Base-by-base conservation (phyloP, 2,888 invertebrate genomes). In the Criorhina ranunculi region DNA sequence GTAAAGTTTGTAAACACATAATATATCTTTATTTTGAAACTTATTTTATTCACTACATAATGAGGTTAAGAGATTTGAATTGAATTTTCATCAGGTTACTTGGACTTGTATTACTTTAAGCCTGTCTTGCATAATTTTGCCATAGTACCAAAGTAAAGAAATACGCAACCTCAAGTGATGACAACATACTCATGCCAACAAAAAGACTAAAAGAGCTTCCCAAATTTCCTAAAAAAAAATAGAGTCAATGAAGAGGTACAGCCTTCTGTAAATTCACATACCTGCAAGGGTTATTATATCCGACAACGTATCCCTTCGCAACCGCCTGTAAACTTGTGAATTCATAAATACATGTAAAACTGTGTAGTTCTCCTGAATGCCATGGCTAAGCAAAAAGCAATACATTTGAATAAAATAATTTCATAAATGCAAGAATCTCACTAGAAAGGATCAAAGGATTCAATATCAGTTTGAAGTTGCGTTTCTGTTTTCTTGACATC, bases 201-300 rank as follows among this genome's bases (percentile, higher is more conserved):
- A 94, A 94, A 0, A 94, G 89, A 0, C 94, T 94, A 79, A 93
- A 94, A 0, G 94, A 93, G 2, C 94, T 94, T 29, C 94, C 94
- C 4, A 94, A 90, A 87, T 94, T 94, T 0, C 94, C 94, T 94
- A 88, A 3, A 40, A 17, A 24, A 24, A 24, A 24, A 24, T 24
- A 3, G 1, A 24, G 1, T 24, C 4, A 24, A 24, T 4, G 24
- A 24, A 24, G 2, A 24, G 24, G 4, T 4, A 4, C 1, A 24
- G 24, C 2, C 24, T 1, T 24, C 1, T 24, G 24, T 24, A n/a
- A n/a, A 24, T 24, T 24, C 1, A 24, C 1, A 40, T 87, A 91
- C 91, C 89, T 33, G 91, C 88, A 46, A 91, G 73, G 7, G 88
- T 88, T n/a, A 93, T 92, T 83, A 93, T 90, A 5, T 93, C 93